Evolutionary conservation across 2,113 vertebrate species (phyloP).

Genomic region (Spea bombifrons): DNA sequence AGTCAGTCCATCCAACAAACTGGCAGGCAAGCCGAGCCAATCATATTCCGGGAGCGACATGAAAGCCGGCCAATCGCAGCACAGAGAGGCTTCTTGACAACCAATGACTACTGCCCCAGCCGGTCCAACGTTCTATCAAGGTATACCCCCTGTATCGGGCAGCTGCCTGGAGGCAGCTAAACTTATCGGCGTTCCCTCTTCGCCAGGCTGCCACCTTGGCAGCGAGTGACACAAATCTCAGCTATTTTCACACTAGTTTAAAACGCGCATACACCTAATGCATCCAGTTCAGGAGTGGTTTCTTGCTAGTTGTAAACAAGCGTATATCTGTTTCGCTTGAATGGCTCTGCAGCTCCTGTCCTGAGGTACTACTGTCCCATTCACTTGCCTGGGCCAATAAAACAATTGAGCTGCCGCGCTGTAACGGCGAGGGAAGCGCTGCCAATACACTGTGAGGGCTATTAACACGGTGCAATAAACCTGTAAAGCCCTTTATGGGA

Average conservation of each 20-base stretch:
- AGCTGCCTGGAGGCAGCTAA: background rate
- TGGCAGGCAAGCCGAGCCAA: conserved; percentile 59
- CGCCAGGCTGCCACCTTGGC: no score
- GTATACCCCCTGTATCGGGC: background rate
- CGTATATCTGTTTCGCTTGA: background rate
- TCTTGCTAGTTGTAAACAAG: no score
- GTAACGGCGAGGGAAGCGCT: conserved; percentile 10
- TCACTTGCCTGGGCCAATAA: conserved; percentile 1
- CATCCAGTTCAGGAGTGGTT: no score
- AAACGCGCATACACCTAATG: no score
- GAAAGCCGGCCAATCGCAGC: background rate
- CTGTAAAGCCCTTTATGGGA: conserved; percentile 19
- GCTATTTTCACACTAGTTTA: no score
- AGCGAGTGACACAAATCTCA: no score
- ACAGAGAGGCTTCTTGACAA: rapidly evolving
- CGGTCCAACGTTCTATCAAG: conserved; percentile 45
- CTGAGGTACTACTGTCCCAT: conserved; percentile 19
- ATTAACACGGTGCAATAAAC: conserved; percentile 2
- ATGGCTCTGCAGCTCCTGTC: background rate
- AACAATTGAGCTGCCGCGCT: conserved; percentile 19
- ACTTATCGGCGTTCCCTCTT: background rate
- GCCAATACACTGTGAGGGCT: conserved; percentile 1
- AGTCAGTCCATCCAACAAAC: conserved; percentile 60
- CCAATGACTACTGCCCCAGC: conserved; percentile 60
- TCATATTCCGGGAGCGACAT: conserved; percentile 29